These are phyloP conservation scores for Umimayanthus kanabou DNA, from an alignment of 92 coral and sea anemone species.

Conservation along the genomic window DNA sequence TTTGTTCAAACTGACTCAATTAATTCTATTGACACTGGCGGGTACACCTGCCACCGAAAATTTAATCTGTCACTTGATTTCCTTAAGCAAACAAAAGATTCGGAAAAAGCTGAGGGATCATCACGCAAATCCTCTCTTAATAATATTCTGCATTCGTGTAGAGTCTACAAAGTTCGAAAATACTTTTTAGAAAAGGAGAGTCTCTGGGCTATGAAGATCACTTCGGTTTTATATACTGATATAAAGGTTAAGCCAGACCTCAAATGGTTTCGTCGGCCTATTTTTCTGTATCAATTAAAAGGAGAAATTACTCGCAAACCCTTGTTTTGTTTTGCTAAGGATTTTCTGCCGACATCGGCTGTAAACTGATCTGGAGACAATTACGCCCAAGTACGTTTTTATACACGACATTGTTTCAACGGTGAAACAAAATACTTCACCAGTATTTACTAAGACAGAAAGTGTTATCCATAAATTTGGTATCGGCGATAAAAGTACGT, in stretches of 20 bases:
- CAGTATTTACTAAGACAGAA: no score
- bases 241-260: neutral
- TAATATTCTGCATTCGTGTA: no score
- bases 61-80: conserved; percentile 34
- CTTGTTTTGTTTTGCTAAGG: neutral
- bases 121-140: neutral
- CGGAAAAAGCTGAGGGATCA: neutral
- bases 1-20: neutral
- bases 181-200: no score
- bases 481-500: no score
- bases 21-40: neutral
- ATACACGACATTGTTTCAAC: neutral
- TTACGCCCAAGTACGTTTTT: no score
- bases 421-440: no score
- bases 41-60: conserved; percentile 15
- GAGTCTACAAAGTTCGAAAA: neutral
- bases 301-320: neutral
- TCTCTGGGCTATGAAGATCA: neutral
- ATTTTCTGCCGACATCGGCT: neutral
- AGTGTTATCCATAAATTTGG: no score
- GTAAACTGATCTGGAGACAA: neutral
- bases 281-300: neutral
- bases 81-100: conserved; percentile 21
- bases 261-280: neutral
- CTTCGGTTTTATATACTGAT: no score